These are phyloP conservation scores for Drosophila paranaensis DNA, from an alignment of 2,888 invertebrate genomes.

Conservation along the genomic window DNA sequence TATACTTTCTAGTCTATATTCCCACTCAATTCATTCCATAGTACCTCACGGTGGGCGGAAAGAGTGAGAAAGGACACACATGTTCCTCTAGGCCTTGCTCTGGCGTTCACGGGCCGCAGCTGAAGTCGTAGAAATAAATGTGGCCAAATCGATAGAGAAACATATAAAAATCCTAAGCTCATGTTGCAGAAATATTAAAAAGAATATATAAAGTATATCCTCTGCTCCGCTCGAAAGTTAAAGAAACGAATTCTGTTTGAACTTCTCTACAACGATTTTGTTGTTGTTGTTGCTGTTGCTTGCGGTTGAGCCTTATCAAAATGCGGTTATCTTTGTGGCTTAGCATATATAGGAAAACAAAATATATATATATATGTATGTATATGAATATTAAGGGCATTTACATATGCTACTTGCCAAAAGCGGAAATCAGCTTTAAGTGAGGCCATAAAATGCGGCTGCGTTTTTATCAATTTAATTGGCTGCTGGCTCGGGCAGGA, in stretches of 20 bases:
- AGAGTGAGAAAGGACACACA: conserved; percentile 49
- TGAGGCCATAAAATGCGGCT: conserved; percentile 34
- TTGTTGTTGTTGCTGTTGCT: neutral
- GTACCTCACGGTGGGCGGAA: neutral
- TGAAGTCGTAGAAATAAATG: conserved; percentile 33
- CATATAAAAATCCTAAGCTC: conserved; percentile 9
- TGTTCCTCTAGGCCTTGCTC: conserved; percentile 3
- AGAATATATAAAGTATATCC: neutral
- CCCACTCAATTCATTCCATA: neutral
- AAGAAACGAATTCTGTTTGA: conserved; percentile 10
- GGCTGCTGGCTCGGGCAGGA: conserved; percentile 14
- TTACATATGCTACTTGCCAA: conserved; percentile 3
- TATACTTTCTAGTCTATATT: neutral
- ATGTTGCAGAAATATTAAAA: conserved; percentile 10
- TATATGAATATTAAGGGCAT: neutral
- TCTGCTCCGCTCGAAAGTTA: neutral
- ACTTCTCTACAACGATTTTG: neutral
- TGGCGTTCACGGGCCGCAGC: too few relatives aligned
- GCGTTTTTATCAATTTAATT: conserved; percentile 46
- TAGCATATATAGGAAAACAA: conserved; percentile 2
- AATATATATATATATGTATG: conserved; percentile 1
- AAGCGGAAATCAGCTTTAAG: conserved; percentile 14
- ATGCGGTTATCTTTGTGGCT: conserved; percentile 22
- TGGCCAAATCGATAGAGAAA: conserved; percentile 23
- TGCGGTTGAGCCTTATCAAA: conserved; percentile 9